Evolutionary conservation across 1,140 invertebrate genomes (phyloP), one percentile per base, ranked within the genome.

Genomic region (Ostrea edulis): DNA sequence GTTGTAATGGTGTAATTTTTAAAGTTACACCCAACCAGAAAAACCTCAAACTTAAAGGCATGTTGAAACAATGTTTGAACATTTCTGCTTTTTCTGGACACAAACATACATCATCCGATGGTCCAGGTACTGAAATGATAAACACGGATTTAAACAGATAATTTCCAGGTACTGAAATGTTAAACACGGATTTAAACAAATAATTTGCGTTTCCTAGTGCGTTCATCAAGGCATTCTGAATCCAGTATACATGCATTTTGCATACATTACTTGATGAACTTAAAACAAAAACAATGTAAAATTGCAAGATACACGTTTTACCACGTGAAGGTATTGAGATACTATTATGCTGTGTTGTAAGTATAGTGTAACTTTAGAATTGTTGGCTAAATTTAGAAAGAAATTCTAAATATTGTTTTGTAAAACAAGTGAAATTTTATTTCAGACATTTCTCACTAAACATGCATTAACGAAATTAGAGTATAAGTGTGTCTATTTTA

Each of bases 371-470:
- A 62, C 8, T 25, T 12, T 29, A 25, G 25, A 29, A 29, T 29
- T 77, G 68, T 77, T 77, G 22, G 68, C 14, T 77, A 77, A 77
- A 77, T 35, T 44, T 77, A 77, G 68, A 44, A 77, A 35, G 68
- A 62, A 62, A 62, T 62, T 77, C 68, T 77, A 25, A 11, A 22
- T 35, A 77, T 29, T 77, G 68, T 14, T 7, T 35, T 77, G 25
- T 25, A 77, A 35, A 77, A 77, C 25, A 77, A 44, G 14, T 29
- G 68, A 77, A 35, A 77, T 62, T 20, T 17, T 20, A 7, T n/a
- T n/a, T 11, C 7, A 35, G 22, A 68, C 29, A 2, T 77, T 77
- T 77, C 14, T 20, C 20, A 44, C 35, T 44, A 44, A 44, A 44
- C 35, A 44, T 44, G 35, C 35, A 44, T 44, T 44, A 5, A 44